phyloP scores from a whole-genome alignment of 2,797 vertebrate species.

The Neostethus bicornis region DNA sequence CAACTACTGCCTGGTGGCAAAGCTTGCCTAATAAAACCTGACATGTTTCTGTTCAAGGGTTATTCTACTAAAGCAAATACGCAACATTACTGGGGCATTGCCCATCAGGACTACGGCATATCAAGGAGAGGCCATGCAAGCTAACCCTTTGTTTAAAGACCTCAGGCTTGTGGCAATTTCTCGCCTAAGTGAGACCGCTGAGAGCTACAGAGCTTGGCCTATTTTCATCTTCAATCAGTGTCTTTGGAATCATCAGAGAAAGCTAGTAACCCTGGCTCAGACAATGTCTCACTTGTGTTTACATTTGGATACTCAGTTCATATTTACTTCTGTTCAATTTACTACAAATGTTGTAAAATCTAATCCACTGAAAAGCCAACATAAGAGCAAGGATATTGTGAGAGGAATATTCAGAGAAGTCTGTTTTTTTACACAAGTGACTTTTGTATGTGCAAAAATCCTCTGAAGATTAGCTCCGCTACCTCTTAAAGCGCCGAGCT shows the following conservation, averaged over 20 bases:
- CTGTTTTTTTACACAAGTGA: neutral
- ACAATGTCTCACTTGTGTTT: slow-evolving; percentile 41
- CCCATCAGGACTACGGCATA: slow-evolving; percentile 66
- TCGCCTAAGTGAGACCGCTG: slow-evolving; percentile 61
- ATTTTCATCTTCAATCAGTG: slow-evolving; percentile 81
- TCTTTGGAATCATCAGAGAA: slow-evolving; percentile 67
- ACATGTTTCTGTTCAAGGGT: slow-evolving; percentile 71
- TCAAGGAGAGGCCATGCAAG: slow-evolving; percentile 59
- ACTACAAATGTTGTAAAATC: slow-evolving; percentile 14
- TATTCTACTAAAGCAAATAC: slow-evolving; percentile 72
- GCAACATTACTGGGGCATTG: slow-evolving; percentile 67
- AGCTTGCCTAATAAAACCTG: slow-evolving; percentile 72
- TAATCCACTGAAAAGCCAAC: slow-evolving; percentile 36
- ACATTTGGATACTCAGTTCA: slow-evolving; percentile 40
- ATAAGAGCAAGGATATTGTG: slow-evolving; percentile 48
- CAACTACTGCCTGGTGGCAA: slow-evolving; percentile 48
- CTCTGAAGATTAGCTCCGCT: neutral
- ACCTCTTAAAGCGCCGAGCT: neutral
- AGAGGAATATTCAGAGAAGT: slow-evolving; percentile 59
- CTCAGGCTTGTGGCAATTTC: slow-evolving; percentile 67
- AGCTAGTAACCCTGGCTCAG: slow-evolving; percentile 49
- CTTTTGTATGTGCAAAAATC: neutral
- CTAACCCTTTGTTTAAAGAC: slow-evolving; percentile 75
- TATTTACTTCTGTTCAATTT: slow-evolving; percentile 41
- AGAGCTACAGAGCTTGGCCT: slow-evolving; percentile 68